phyloP scores from a whole-genome alignment of 2,113 vertebrate species.

The Rhinogobius similis region DNA sequence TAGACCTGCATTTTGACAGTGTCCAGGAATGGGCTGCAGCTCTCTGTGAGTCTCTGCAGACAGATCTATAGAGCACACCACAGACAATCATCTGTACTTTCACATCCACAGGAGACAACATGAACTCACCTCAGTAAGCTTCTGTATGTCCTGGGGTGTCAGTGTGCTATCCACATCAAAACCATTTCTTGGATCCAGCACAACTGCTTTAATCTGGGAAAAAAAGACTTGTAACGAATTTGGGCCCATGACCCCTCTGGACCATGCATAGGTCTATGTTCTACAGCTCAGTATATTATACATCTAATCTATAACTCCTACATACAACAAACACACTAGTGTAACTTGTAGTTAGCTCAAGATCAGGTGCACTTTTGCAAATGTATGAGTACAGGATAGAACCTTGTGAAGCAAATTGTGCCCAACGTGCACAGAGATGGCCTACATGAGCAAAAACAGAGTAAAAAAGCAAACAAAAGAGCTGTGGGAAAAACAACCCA shows the following conservation, averaged over 20 bases:
- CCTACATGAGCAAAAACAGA: too few species aligned
- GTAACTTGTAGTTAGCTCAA: too few species aligned
- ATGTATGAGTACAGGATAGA: too few species aligned
- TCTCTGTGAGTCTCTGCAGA: slow-evolving; percentile 81
- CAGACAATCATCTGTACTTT: background rate
- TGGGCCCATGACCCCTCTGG: background rate
- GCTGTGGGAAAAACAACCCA: too few species aligned
- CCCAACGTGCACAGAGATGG: too few species aligned
- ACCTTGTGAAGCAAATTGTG: too few species aligned
- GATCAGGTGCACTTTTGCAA: too few species aligned
- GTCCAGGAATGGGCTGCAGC: slow-evolving; percentile 83
- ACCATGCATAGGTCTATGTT: background rate
- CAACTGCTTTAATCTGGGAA: slow-evolving; percentile 86
- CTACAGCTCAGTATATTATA: too few species aligned
- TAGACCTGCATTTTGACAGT: slow-evolving; percentile 97
- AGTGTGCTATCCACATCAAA: slow-evolving; percentile 81
- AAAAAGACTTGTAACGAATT: background rate
- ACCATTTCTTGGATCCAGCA: slow-evolving; percentile 84
- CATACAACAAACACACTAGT: too few species aligned
- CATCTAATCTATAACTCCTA: too few species aligned
- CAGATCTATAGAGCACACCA: slow-evolving; percentile 77
- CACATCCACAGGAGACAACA: background rate
- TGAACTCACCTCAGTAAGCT: slow-evolving; percentile 83
- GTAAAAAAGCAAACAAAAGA: too few species aligned
- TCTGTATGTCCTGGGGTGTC: slow-evolving; percentile 80